Base-by-base conservation (phyloP, 2,113 vertebrate species). In the Xiphophorus hellerii region DNA sequence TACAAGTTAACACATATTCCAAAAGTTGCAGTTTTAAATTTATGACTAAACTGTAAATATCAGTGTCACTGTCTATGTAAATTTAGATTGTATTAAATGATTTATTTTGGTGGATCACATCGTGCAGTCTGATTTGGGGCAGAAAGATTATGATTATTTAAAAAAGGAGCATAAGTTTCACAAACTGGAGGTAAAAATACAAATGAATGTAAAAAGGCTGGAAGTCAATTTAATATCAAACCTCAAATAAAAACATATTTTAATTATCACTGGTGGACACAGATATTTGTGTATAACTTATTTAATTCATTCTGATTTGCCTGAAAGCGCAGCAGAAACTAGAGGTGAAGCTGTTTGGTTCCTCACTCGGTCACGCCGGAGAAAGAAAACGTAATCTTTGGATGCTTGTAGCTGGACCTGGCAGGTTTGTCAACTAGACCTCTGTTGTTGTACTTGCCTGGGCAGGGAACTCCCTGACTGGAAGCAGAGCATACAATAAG, bases 391-490 rank as follows among this genome's bases (percentile, higher is more conserved):
- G 67, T 66, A 39, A 71, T 54, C 64, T 39, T 81, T 0, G 48
- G 63, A 54, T 48, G 28, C n/a, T 58, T 75, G 1, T 73, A 39
- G 22, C 71, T 44, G 48, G 74, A 72, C 61, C 44, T 71, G 51
- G 1, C 58, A n/a, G 82, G 58, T 68, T 69, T 82, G 70, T 94
- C 90, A 91, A 92, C 93, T 74, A 92, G 88, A 78, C 91, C 73
- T 72, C 71, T 90, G 86, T 93, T 91, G 69, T 92, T 35, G 42
- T 94, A 93, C 15, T 91, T 89, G 28, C 87, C 92, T 8, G 90
- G 92, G 74, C 93, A 90, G 15, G 91, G 89, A 73, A 94, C 84
- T 66, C 92, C 91, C 92, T 93, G 77, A 51, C 75, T 60, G 71
- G 71, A 82, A 71, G 70, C n/a, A 83, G 30, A 54, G 73, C 31